Evolutionary conservation across 2,888 invertebrate species (phyloP), one percentile per base, ranked within the genome.

Genomic region (Pyrgus malvae): DNA sequence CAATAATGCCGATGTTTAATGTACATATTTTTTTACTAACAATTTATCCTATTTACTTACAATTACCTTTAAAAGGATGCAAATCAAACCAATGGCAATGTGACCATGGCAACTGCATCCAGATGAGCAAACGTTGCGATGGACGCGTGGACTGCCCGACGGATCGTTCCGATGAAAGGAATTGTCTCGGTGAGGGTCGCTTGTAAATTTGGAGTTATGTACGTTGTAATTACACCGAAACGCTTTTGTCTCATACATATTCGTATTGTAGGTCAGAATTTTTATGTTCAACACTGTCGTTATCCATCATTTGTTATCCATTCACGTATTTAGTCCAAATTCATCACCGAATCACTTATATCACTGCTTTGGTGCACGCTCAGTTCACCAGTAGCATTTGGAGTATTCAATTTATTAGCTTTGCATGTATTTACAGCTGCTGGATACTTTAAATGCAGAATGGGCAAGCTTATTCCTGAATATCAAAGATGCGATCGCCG

Each of bases 91-190:
- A 94, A 78, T 95, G 95, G 92, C 93, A 93, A 77, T 97, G 97
- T 80, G 93, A 94, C 72, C 91, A 92, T 72, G 94, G 94, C 57
- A 91, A 83, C 69, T 95, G 95, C 79, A 92, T 94, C 70, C 80
- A 88, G 65, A 86, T 86, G 64, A 85, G 78, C 63, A 87, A 91
- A 67, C 88, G 92, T 56, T 95, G 95, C 77, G 92, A 95, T 71
- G 92, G 93, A 60, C 90, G 91, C 58, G 88, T 91, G 68, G 94
- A 96, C 83, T 96, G 96, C 81, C 91, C 91, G 0, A 85, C 91
- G 33, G 94, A 95, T 83, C 92, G 92, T 65, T 93, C 93, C 55
- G 96, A 96, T 78, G 96, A 96, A 78, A 83, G 91, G 65, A 91
- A 93, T 78, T 96, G 96, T 84, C 76, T 87, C 63, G 87, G 38